phyloP scores from a whole-genome alignment of 2,888 invertebrate species.

The Tinea trinotella region DNA sequence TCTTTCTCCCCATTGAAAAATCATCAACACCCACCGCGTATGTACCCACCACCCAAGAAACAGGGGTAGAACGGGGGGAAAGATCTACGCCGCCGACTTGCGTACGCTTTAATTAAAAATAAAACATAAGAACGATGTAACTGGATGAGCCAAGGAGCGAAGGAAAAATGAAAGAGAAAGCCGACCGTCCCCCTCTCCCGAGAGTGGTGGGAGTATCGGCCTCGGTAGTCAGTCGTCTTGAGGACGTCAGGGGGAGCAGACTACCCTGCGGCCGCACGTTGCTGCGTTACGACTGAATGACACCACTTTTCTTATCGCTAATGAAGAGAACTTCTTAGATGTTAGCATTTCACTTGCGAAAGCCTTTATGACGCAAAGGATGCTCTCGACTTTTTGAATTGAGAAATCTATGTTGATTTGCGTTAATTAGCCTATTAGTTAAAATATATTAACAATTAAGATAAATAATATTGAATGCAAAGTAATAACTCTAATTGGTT shows the following conservation, averaged over 20 bases:
- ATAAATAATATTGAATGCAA: too few relatives aligned
- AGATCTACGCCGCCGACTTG: slow-evolving; percentile 71
- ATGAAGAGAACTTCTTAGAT: slow-evolving; percentile 66
- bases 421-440: background rate
- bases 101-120: slow-evolving; percentile 74
- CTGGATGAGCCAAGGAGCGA: slow-evolving; percentile 73
- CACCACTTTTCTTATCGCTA: slow-evolving; percentile 71
- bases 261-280: slow-evolving; percentile 44
- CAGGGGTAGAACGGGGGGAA: slow-evolving; percentile 34
- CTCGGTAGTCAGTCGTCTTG: slow-evolving; percentile 61
- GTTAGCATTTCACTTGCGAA: slow-evolving; percentile 42
- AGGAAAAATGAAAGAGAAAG: slow-evolving; percentile 74
- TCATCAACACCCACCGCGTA: slow-evolving; percentile 70
- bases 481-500: background rate
- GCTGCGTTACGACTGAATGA: slow-evolving; percentile 66
- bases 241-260: slow-evolving; percentile 55
- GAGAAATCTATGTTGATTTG: background rate
- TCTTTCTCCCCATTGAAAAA: slow-evolving; percentile 74
- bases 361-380: background rate
- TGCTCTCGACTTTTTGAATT: background rate
- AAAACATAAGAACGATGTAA: slow-evolving; percentile 74
- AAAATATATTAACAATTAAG: background rate
- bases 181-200: slow-evolving; percentile 48
- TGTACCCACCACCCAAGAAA: slow-evolving; percentile 41
- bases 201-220: slow-evolving; percentile 40